Evolutionary conservation across 2,888 invertebrate species (phyloP).

Genomic region (Spodoptera littoralis): DNA sequence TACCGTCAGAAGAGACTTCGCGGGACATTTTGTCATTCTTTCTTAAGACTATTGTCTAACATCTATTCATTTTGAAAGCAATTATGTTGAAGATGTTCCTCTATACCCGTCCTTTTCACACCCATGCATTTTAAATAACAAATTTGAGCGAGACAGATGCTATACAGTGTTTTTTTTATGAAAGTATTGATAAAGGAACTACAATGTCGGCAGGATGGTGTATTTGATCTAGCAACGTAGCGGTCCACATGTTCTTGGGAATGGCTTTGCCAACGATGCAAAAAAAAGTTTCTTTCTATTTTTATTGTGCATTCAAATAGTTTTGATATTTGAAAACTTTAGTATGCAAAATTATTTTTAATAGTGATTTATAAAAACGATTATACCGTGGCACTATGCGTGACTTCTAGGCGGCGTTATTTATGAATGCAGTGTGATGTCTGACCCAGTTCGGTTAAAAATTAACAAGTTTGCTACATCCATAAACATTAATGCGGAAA

Average conservation of each 20-base stretch:
- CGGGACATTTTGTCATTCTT: constrained; percentile 70
- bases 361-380: background rate
- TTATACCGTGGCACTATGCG: background rate
- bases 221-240: constrained; percentile 88
- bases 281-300: constrained; percentile 81
- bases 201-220: constrained; percentile 87
- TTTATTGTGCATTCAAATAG: constrained; percentile 56
- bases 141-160: constrained; percentile 72
- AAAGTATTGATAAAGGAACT: constrained; percentile 84
- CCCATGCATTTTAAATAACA: constrained; percentile 42
- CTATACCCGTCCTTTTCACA: constrained; percentile 66
- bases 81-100: constrained; percentile 76
- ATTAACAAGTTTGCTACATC: constrained; percentile 40
- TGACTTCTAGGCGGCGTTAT: constrained; percentile 21
- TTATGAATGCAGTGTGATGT: constrained; percentile 24
- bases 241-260: constrained; percentile 88
- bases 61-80: constrained; percentile 82
- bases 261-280: constrained; percentile 85
- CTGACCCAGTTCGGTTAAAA: constrained; percentile 50
- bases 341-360: constrained; percentile 7
- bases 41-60: constrained; percentile 74
- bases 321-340: constrained; percentile 69
- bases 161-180: constrained; percentile 75
- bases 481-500: constrained; percentile 42
- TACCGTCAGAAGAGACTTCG: constrained; percentile 58